Evolutionary conservation across 2,888 invertebrate species (phyloP).

Genomic region (Tenthredo distinguenda): DNA sequence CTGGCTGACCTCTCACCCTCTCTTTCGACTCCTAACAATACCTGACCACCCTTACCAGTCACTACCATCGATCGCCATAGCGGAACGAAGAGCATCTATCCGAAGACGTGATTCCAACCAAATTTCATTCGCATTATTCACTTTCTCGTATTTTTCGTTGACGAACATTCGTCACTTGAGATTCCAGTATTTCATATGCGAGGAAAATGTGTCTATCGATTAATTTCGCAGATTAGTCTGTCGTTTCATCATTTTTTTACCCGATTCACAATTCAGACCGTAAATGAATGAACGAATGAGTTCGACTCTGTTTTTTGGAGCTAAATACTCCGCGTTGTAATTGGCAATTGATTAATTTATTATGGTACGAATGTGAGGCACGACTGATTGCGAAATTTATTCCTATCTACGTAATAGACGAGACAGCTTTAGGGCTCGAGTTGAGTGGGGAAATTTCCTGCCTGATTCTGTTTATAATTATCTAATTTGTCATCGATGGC

Average conservation of each 20-base stretch:
- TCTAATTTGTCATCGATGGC: not conserved
- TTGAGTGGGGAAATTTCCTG: not conserved
- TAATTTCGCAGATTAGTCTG: not conserved
- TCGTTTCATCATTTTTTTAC: not conserved
- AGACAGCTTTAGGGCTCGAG: not conserved
- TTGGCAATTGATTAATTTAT: not conserved
- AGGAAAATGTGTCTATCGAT: not conserved
- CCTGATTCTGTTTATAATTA: not conserved
- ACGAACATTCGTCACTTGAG: too few relatives aligned
- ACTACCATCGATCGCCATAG: conserved; percentile 28
- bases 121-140: conserved; percentile 4
- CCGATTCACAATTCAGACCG: not conserved
- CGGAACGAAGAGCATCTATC: not conserved
- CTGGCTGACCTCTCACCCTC: conserved; percentile 45
- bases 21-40: conserved; percentile 40
- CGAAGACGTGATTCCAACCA: not conserved
- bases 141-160: not conserved
- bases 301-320: not conserved
- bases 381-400: not conserved
- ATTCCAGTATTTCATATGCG: not conserved
- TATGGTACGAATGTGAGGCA: not conserved
- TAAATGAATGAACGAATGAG: too few relatives aligned
- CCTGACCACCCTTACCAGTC: conserved; percentile 43
- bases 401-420: not conserved
- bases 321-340: not conserved